phyloP scores from a whole-genome alignment of 1,140 invertebrate species.

The Leptonema lineaticorne region DNA sequence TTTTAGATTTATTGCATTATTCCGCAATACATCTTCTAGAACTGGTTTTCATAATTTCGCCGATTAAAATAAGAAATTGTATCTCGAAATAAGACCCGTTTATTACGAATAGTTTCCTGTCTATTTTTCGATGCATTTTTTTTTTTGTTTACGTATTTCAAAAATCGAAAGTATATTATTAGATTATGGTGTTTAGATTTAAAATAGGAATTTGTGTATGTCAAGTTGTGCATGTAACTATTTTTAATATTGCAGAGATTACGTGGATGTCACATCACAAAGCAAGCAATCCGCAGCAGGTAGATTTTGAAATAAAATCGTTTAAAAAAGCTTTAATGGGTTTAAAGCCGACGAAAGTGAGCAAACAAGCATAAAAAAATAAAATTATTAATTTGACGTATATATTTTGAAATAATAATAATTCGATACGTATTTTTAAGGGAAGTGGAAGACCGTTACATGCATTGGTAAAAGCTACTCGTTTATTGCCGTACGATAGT shows the following conservation, averaged over 20 bases:
- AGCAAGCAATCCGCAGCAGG: conserved; percentile 3
- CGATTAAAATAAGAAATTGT: neutral
- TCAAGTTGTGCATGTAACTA: too few species aligned
- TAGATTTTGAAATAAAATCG: conserved; percentile 28
- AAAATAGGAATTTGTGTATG: neutral
- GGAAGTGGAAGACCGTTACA: neutral
- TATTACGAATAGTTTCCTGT: neutral
- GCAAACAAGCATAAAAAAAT: neutral
- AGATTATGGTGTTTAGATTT: too few species aligned
- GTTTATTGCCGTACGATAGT: conserved; percentile 61
- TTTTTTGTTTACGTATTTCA: too few species aligned
- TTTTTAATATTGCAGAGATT: conserved; percentile 30
- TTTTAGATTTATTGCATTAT: conserved; percentile 9
- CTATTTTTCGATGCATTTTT: neutral
- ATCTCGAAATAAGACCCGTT: neutral
- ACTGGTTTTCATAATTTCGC: conserved; percentile 5
- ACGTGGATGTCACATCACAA: conserved; percentile 39
- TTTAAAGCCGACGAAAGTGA: conserved; percentile 33
- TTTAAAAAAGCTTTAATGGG: conserved; percentile 33
- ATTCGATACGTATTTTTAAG: neutral
- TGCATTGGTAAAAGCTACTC: conserved; percentile 46
- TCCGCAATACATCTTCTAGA: conserved; percentile 3
- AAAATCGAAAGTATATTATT: too few species aligned
- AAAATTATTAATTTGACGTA: neutral
- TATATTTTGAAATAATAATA: too few species aligned